Conservation (phyloP, 2,888 invertebrate genomes). For the Drosophila hamatofila region DNA sequence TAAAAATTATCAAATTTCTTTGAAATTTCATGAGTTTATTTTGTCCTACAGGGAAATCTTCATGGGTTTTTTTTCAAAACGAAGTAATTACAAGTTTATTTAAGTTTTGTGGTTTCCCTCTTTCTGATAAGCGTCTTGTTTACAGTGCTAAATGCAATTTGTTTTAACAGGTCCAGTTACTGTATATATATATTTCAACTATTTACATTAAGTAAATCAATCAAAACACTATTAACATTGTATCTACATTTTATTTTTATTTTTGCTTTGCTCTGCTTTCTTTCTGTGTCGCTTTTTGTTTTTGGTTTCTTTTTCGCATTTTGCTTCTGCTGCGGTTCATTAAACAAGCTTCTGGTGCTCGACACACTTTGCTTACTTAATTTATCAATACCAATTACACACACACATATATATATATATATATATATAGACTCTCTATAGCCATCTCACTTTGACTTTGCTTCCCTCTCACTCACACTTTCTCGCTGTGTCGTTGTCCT, state of each 20-base stretch:
- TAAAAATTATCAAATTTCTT: too few relatives aligned
- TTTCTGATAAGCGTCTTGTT: not conserved
- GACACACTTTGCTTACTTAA: slow-evolving; percentile 60
- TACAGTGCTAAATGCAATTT: not conserved
- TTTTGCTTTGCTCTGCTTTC: not conserved
- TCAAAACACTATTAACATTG: not conserved
- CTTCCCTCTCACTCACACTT: not conserved
- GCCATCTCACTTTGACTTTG: slow-evolving; percentile 1
- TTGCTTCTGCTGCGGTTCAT: slow-evolving; percentile 47
- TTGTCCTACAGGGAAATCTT: too few relatives aligned
- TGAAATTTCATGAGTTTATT: too few relatives aligned
- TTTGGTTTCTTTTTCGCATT: not conserved
- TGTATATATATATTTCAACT: not conserved
- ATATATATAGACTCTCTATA: not conserved
- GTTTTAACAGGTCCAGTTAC: not conserved
- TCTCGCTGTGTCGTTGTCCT: not conserved
- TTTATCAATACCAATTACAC: slow-evolving; percentile 75
- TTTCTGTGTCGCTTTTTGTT: slow-evolving; percentile 12
- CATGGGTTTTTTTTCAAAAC: too few relatives aligned
- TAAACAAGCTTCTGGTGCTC: slow-evolving; percentile 48
- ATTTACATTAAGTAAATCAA: not conserved
- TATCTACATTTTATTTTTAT: not conserved
- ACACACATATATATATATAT: not conserved
- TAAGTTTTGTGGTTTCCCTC: too few relatives aligned
- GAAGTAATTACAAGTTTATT: too few relatives aligned